A percentile compares a stretch with the other conserved stretches of the same genome.
phyloP scores from a whole-genome alignment of 1,140 invertebrate genomes.

The Stegodyphus mimosarum region DNA sequence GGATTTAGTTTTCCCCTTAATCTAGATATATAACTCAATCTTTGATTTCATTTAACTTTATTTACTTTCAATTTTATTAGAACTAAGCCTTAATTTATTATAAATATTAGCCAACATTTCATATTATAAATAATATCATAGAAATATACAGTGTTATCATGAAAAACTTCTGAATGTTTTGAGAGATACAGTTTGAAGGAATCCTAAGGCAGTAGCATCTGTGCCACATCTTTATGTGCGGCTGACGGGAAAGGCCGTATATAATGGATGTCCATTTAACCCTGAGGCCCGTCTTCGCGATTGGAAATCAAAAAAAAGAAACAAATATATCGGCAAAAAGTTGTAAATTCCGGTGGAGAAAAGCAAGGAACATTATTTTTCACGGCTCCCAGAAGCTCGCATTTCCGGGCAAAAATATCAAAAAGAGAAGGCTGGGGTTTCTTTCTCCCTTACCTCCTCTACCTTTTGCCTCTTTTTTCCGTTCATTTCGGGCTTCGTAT shows the following conservation, averaged over 20 bases:
- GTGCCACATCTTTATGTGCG: background rate
- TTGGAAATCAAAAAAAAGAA: conserved; percentile 18
- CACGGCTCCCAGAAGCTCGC: conserved; percentile 26
- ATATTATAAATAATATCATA: no score
- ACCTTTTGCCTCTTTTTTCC: background rate
- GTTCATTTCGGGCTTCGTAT: conserved; percentile 36
- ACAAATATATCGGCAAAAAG: conserved; percentile 2
- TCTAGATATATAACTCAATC: no score
- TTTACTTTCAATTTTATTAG: no score
- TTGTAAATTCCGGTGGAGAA: conserved; percentile 26
- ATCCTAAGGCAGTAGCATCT: background rate
- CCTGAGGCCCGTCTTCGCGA: conserved; percentile 24
- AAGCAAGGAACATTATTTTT: conserved; percentile 30
- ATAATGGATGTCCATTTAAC: conserved; percentile 57
- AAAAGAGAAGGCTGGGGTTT: background rate
- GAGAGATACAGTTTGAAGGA: no score
- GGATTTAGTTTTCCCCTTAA: no score
- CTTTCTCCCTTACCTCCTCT: background rate
- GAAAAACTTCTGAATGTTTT: no score
- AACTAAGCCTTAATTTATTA: no score
- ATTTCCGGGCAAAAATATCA: conserved; percentile 15
- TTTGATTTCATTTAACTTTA: no score
- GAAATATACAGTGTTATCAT: no score
- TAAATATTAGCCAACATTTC: no score
- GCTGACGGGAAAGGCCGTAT: background rate